Base-by-base conservation (phyloP, 2,888 invertebrate genomes). In the Brachylomia viminalis region DNA sequence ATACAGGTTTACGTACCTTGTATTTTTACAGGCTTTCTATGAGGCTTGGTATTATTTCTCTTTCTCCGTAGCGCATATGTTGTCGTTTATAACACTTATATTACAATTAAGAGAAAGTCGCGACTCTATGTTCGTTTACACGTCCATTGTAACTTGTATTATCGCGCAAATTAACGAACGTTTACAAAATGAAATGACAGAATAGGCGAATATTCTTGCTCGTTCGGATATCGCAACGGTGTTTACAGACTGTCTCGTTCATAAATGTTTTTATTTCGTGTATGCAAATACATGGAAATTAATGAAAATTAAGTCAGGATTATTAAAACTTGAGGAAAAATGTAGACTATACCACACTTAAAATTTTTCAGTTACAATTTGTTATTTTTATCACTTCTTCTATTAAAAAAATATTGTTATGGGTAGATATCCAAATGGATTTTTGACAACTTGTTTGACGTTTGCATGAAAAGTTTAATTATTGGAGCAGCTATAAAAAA, bases 81-180 rank as follows among this genome's bases (percentile, higher is more conserved):
- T 75, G 61, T 79, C 85, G 71, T 83, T 75, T 69, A 70, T 54
- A 85, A 80, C 85, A 90, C 86, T 90, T 71, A 73, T 78, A 76
- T 72, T 82, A 88, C 86, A 88, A 89, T 85, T 88, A 89, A 89
- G 91, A 91, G 89, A 91, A 92, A 93, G 91, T 91, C 83, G 84
- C 84, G 82, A 88, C 87, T 83, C 83, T 87, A 79, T 76, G 76
- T 83, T 89, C 86, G 84, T 86, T 90, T 91, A 92, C 91, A 92
- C 91, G 92, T 91, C 92, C 92, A 93, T 93, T 90, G 86, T 89
- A 90, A 90, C 86, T 90, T 88, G 90, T 90, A 91, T 89, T 90
- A 87, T 92, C 90, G 90, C 92, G 89, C 90, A 93, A 92, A 92
- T 88, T 90, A 90, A 90, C 87, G 87, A 90, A 89, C 87, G 82